Percentiles rank a stretch among this genome's conserved stretches.
phyloP scores from a whole-genome alignment of 2,113 vertebrate species.

The Cyprichromis sp. region DNA sequence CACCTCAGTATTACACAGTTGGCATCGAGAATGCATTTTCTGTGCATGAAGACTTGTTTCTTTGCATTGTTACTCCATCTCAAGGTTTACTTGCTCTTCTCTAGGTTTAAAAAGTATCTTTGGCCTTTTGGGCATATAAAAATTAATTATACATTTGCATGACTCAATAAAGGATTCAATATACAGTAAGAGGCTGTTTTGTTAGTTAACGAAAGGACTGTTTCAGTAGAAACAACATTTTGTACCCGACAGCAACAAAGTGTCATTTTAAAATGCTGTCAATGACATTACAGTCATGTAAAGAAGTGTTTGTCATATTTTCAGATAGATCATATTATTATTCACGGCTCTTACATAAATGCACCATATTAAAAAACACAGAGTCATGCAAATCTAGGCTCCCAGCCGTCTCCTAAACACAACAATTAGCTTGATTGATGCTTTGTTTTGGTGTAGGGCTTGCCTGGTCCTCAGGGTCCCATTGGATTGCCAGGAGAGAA shows the following conservation, averaged over 20 bases:
- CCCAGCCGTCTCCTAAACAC: neutral
- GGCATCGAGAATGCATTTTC: neutral
- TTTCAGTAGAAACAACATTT: neutral
- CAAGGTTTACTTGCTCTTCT: neutral
- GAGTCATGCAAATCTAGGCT: neutral
- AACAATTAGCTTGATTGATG: slow-evolving; percentile 36
- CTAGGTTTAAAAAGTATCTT: neutral
- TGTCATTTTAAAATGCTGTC: neutral
- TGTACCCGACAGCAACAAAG: neutral
- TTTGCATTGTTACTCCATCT: neutral
- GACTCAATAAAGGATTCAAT: neutral
- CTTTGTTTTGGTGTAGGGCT: slow-evolving; percentile 72
- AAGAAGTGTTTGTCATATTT: neutral
- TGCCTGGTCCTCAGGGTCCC: slow-evolving; percentile 82
- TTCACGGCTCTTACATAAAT: neutral
- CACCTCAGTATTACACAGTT: neutral
- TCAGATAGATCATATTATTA: neutral
- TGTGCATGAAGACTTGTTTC: neutral
- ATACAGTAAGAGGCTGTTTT: neutral
- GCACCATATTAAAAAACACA: neutral
- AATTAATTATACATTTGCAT: neutral
- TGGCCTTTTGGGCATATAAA: neutral
- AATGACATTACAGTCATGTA: neutral
- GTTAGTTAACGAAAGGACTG: neutral
- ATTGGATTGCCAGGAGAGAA: slow-evolving; percentile 87